These are phyloP conservation scores for Sebastes oblongus DNA, from an alignment of 2,797 vertebrate species.

Conservation along the genomic window DNA sequence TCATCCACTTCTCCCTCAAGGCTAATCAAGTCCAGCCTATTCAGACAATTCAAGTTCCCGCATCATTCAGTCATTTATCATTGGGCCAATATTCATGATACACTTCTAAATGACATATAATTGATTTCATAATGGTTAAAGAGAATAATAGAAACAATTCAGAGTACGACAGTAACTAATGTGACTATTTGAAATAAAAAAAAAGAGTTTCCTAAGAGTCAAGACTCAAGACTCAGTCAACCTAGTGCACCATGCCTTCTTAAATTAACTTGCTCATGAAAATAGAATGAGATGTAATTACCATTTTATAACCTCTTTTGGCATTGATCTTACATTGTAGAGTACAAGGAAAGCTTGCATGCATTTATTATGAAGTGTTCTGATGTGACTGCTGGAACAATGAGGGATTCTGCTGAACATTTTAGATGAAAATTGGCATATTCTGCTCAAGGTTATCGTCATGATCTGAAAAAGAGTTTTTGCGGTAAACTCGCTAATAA, in stretches of 20 bases:
- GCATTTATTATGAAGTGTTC: conserved; percentile 57
- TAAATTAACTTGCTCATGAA: conserved; percentile 67
- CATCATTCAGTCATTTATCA: conserved; percentile 4
- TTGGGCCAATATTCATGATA: background rate
- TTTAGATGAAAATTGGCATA: conserved; percentile 6
- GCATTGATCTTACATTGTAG: conserved; percentile 61
- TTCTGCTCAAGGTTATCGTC: conserved; percentile 10
- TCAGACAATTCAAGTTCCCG: conserved; percentile 14
- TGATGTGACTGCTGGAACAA: conserved; percentile 47
- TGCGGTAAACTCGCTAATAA: background rate
- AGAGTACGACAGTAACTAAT: background rate
- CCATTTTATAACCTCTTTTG: conserved; percentile 71
- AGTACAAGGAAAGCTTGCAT: conserved; percentile 54
- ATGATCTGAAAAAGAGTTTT: background rate
- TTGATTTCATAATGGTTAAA: background rate
- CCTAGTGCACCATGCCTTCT: conserved; percentile 45
- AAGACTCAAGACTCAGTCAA: background rate
- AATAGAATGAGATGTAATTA: conserved; percentile 67
- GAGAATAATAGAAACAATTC: background rate
- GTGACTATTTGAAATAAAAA: conserved; percentile 3
- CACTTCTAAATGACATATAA: too few species aligned
- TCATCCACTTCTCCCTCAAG: background rate
- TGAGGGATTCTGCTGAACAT: conserved; percentile 19
- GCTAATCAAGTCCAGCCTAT: conserved; percentile 3
- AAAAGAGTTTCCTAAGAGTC: background rate